A percentile compares a stretch with the other conserved stretches of the same genome.
Conservation (phyloP, 1,140 invertebrate species). For the Frieseomelitta varia region DNA sequence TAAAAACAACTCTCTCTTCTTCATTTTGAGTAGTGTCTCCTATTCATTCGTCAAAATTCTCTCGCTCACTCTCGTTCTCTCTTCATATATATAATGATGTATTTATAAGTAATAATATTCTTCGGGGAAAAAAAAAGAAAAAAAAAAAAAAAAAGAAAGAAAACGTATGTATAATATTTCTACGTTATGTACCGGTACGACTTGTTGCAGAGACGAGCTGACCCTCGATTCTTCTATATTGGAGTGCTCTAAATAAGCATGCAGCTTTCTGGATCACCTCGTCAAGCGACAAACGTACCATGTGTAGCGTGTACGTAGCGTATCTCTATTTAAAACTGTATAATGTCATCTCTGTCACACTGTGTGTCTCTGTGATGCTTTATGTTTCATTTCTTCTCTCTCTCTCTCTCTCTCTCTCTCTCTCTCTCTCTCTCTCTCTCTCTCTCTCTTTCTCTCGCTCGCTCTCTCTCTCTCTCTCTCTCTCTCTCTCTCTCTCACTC, state of each 20-base stretch:
- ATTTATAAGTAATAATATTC: constrained; percentile 80
- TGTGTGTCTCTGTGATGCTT: constrained; percentile 65
- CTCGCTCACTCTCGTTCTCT: constrained; percentile 40
- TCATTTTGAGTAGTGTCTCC: constrained; percentile 52
- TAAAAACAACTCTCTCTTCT: constrained; percentile 63
- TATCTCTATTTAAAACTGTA: constrained; percentile 70
- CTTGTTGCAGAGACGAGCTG: constrained; percentile 69
- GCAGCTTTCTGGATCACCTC: constrained; percentile 65
- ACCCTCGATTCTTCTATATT: constrained; percentile 40
- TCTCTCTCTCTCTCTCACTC: not conserved
- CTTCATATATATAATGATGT: constrained; percentile 76
- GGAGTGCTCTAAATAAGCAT: constrained; percentile 27
- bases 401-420: too few relatives aligned
- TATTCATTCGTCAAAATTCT: constrained; percentile 38
- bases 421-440: constrained; percentile 30
- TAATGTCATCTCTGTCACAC: constrained; percentile 61
- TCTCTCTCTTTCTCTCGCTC: constrained; percentile 17
- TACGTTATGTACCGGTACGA: constrained; percentile 74
- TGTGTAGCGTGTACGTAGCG: constrained; percentile 63
- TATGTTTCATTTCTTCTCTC: constrained; percentile 45
- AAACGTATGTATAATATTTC: constrained; percentile 74
- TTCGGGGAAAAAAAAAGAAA: constrained; percentile 69
- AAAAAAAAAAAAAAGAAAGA: constrained; percentile 69
- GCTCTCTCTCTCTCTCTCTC: not conserved
- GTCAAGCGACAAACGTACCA: constrained; percentile 65